phyloP scores from a whole-genome alignment of 2,113 vertebrate species.

The Crotalus helleri region DNA sequence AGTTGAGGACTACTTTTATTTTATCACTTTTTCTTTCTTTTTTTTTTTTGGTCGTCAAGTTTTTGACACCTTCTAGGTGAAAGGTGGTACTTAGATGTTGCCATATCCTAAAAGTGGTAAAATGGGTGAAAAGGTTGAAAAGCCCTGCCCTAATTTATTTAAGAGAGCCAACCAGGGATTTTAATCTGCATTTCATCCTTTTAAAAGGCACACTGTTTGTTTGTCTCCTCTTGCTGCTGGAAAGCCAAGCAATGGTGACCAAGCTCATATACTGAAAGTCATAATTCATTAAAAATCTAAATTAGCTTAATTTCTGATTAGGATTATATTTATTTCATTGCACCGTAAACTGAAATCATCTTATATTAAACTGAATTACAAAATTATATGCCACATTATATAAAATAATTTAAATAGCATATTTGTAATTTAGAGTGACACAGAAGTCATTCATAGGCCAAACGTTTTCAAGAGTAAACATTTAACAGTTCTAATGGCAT shows the following conservation, averaged over 20 bases:
- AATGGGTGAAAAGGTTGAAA: no score
- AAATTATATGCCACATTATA: neutral
- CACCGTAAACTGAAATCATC: neutral
- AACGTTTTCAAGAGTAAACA: neutral
- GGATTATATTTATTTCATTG: neutral
- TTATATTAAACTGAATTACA: neutral
- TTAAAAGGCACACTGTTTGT: neutral
- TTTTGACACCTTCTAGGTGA: no score
- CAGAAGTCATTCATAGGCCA: neutral
- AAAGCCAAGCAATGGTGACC: neutral
- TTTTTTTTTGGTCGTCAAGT: no score
- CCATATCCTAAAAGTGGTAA: no score
- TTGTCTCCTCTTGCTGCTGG: neutral
- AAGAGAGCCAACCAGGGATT: neutral
- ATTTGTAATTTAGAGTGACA: neutral
- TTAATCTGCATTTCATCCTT: neutral
- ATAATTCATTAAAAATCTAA: neutral
- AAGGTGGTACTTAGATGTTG: no score
- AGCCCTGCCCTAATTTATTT: neutral
- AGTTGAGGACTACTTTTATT: no score
- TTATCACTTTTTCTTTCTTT: no score
- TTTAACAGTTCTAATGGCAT: neutral
- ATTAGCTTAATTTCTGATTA: neutral
- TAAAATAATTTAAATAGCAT: neutral
- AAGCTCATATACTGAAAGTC: neutral